Evolutionary conservation across 2,797 vertebrate genomes (phyloP).

Genomic region (Helicolenus hilgendorfi): DNA sequence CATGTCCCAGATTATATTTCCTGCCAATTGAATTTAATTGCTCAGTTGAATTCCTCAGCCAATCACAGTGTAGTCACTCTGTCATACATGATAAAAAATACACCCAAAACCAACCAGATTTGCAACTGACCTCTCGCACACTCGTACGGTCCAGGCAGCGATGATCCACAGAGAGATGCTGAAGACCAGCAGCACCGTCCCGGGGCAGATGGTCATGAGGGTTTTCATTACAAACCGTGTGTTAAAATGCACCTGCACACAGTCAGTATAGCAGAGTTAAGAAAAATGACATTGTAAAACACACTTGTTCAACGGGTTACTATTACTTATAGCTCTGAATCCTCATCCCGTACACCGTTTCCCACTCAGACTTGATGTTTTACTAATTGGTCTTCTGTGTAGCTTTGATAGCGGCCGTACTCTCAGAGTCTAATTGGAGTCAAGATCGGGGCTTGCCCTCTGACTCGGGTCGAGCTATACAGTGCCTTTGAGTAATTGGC

Average conservation of each 20-base stretch:
- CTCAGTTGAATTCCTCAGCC: slow-evolving; percentile 12
- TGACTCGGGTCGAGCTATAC: slow-evolving; percentile 50
- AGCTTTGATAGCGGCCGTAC: slow-evolving; percentile 34
- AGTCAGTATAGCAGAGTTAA: not conserved
- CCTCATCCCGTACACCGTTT: slow-evolving; percentile 5
- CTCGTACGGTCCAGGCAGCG: slow-evolving; percentile 97
- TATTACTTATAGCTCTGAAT: not conserved
- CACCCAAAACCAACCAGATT: not conserved
- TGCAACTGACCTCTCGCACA: slow-evolving; percentile 96
- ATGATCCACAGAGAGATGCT: slow-evolving; percentile 99
- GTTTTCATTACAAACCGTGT: slow-evolving; percentile 99
- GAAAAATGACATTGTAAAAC: not conserved
- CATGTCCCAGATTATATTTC: slow-evolving; percentile 60
- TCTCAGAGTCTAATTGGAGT: slow-evolving; percentile 58
- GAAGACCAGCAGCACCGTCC: slow-evolving; percentile 98
- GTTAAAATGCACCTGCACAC: slow-evolving; percentile 95
- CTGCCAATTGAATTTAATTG: slow-evolving; percentile 54
- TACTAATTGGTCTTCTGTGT: slow-evolving; percentile 57
- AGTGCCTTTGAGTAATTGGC: slow-evolving; percentile 58
- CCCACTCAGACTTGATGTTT: slow-evolving; percentile 30
- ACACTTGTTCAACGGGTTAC: not conserved
- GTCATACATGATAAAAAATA: not conserved
- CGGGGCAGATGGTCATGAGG: slow-evolving; percentile 98
- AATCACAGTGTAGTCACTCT: not conserved
- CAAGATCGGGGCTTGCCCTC: slow-evolving; percentile 50